Conservation (phyloP, 2,888 invertebrate species). For the Macaria liturata region DNA sequence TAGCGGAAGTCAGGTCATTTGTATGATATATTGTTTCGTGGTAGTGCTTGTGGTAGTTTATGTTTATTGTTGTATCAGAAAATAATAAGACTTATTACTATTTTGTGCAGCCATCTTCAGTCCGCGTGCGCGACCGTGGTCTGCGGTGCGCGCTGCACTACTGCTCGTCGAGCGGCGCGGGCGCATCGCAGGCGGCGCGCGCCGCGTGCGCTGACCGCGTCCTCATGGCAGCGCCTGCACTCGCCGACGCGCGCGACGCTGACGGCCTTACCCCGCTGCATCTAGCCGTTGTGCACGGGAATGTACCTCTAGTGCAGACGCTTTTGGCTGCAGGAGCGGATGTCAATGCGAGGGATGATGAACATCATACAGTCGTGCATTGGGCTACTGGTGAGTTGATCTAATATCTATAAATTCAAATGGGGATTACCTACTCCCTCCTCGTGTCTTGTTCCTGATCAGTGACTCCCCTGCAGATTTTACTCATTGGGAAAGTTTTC, state of each 20-base stretch:
- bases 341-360: constrained; percentile 94
- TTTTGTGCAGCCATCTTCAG: constrained; percentile 61
- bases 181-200: constrained; percentile 86
- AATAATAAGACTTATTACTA: too few relatives aligned
- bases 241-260: constrained; percentile 93
- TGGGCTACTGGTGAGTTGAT: constrained; percentile 95
- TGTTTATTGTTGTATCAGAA: too few relatives aligned
- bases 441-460: too few relatives aligned
- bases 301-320: constrained; percentile 92
- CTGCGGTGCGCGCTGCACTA: constrained; percentile 96
- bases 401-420: too few relatives aligned
- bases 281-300: constrained; percentile 97
- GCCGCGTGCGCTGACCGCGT: constrained; percentile 95
- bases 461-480: too few relatives aligned
- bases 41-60: too few relatives aligned
- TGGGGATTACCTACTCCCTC: too few relatives aligned
- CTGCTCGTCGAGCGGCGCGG: constrained; percentile 92
- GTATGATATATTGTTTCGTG: too few relatives aligned
- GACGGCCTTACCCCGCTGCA: constrained; percentile 98
- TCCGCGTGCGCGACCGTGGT: constrained; percentile 90
- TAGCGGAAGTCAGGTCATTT: too few relatives aligned
- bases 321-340: constrained; percentile 95
- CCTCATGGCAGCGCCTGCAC: constrained; percentile 92
- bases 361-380: constrained; percentile 97
- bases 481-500: too few relatives aligned